These are phyloP conservation scores for Pangasius krempfi DNA, from an alignment of 2,797 vertebrate species.

Conservation along the genomic window DNA sequence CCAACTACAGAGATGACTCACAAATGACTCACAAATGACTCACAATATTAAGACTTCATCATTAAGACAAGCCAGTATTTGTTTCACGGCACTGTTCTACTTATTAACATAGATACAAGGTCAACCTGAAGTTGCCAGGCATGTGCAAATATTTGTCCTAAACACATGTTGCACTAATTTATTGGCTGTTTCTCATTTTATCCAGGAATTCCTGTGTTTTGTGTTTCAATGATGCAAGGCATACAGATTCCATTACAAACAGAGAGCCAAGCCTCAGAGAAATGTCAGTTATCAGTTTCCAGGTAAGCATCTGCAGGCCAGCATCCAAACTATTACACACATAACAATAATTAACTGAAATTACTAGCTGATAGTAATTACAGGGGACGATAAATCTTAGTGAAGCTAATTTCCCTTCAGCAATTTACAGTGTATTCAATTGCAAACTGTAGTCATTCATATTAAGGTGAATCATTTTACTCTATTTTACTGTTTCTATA, in stretches of 20 bases:
- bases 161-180: neutral
- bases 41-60: neutral
- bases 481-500: neutral
- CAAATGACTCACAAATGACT: neutral
- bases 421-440: neutral
- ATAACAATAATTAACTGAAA: too few relatives aligned
- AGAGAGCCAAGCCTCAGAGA: neutral
- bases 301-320: neutral
- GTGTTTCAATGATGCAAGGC: neutral
- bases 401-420: neutral
- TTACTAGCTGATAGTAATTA: neutral
- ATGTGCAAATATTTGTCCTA: neutral
- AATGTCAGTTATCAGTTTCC: neutral
- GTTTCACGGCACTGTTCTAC: neutral
- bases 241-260: neutral
- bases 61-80: neutral
- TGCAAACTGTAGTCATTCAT: neutral
- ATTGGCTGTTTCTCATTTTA: neutral
- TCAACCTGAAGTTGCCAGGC: neutral
- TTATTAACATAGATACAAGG: neutral
- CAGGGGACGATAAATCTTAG: neutral
- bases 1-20: too few relatives aligned
- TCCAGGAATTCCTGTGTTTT: neutral
- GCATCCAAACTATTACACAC: neutral
- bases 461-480: neutral